Percentiles rank a stretch among this genome's conserved stretches.
Evolutionary conservation across 1,140 invertebrate genomes (phyloP).

Genomic region (Rhopalosiphum maidis): DNA sequence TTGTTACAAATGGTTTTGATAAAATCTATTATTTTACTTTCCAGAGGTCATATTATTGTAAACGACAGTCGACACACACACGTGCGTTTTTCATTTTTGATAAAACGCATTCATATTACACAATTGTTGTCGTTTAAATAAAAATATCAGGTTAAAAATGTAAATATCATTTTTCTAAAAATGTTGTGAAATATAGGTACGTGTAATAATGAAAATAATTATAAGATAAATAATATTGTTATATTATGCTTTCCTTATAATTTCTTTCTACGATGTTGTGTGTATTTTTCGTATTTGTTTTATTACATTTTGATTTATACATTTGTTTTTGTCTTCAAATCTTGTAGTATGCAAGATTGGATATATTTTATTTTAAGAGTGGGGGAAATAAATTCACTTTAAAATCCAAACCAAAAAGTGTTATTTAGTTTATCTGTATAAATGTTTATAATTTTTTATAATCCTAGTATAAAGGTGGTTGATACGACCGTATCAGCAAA

Average conservation of each 20-base stretch:
- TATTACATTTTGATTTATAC: neutral
- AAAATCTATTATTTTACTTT: neutral
- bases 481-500: neutral
- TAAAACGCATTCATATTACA: neutral
- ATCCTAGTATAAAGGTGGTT: neutral
- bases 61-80: neutral
- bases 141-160: neutral
- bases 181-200: neutral
- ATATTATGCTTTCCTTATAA: neutral
- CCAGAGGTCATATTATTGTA: neutral
- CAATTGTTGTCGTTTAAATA: neutral
- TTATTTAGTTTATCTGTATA: neutral
- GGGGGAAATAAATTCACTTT: neutral
- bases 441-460: conserved; percentile 5
- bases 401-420: neutral
- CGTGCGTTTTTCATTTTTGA: neutral
- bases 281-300: neutral
- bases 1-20: neutral
- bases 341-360: neutral
- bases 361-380: neutral
- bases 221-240: neutral
- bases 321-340: neutral
- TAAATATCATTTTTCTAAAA: neutral
- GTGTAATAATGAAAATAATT: neutral
- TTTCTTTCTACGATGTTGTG: neutral